Base-by-base conservation (phyloP, 2,113 vertebrate species). In the Spea bombifrons region DNA sequence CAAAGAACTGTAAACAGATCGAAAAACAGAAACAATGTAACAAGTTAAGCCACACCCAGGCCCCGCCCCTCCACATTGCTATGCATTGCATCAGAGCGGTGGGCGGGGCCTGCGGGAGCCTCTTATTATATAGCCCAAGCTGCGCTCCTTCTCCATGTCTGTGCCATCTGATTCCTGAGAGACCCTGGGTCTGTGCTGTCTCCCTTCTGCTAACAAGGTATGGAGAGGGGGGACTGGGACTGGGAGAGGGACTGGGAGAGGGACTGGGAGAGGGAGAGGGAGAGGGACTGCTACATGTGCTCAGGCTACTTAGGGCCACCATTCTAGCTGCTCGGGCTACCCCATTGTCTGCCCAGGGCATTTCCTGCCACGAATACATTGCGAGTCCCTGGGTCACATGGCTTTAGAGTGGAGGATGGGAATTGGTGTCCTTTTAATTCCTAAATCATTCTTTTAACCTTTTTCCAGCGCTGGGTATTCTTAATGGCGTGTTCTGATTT, bases 211-310 rank as follows among this genome's bases (percentile, higher is more conserved):
- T 73, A 66, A 15, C 61, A 66, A 59, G 70, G 57, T 66, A 73
- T 0, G 2, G 12, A 10, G 5, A 5, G 2, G 46, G 67, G n/a
- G 2, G 17, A 0, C 0, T 0, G 45, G 44, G 13, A 46, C n/a
- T n/a, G n/a, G n/a, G 66, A 10, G 3, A 7, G n/a, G 3, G 30
- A 4, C 0, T 30, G 8, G 10, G 2, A 5, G 49, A 8, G 5
- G 30, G 68, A 0, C 12, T 43, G 5, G 3, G 0, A 0, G 0
- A 0, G 0, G 15, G 6, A 2, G 1, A n/a, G 50, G n/a, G 1
- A 16, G 46, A 0, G 2, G 61, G 3, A 0, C 30, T 30, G 30
- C 30, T 30, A 30, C 30, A 30, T 30, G 30, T 30, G 30, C 30
- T 30, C 30, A 30, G 30, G 30, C 30, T 30, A 30, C 30, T 30